A percentile compares a stretch with the other conserved stretches of the same genome.
Evolutionary conservation across 2,113 vertebrate genomes (phyloP).

Genomic region (Murina feae): DNA sequence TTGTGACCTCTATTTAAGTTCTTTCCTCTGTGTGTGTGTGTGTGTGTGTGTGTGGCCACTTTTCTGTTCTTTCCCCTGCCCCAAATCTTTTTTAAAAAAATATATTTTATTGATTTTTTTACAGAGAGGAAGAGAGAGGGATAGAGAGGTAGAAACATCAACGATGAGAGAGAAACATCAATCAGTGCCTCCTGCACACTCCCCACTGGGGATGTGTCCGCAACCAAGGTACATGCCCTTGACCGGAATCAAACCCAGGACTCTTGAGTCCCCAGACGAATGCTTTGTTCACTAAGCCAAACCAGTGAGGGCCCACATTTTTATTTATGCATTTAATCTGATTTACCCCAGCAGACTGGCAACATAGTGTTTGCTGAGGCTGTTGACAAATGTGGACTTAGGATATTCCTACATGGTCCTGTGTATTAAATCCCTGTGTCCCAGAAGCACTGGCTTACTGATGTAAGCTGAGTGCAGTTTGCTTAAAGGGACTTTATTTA

Average conservation of each 20-base stretch:
- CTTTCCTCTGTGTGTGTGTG: neutral
- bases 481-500: conserved; percentile 22
- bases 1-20: neutral
- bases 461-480: neutral
- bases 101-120: too few species aligned
- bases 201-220: too few species aligned
- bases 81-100: too few species aligned
- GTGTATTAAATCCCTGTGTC: neutral
- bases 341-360: neutral
- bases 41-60: neutral
- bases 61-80: neutral
- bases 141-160: too few species aligned
- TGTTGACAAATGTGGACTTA: neutral
- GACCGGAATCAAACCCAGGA: too few species aligned
- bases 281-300: too few species aligned
- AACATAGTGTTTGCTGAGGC: neutral
- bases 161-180: too few species aligned
- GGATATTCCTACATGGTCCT: neutral
- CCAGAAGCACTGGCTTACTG: neutral
- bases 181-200: too few species aligned
- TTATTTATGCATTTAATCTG: neutral
- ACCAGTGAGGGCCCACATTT: too few species aligned
- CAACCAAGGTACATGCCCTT: too few species aligned
- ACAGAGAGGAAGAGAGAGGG: too few species aligned
- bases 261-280: too few species aligned